Evolutionary conservation across 2,113 vertebrate genomes (phyloP), one percentile per base, ranked within the genome.

Genomic region (Melanocharis versteri): DNA sequence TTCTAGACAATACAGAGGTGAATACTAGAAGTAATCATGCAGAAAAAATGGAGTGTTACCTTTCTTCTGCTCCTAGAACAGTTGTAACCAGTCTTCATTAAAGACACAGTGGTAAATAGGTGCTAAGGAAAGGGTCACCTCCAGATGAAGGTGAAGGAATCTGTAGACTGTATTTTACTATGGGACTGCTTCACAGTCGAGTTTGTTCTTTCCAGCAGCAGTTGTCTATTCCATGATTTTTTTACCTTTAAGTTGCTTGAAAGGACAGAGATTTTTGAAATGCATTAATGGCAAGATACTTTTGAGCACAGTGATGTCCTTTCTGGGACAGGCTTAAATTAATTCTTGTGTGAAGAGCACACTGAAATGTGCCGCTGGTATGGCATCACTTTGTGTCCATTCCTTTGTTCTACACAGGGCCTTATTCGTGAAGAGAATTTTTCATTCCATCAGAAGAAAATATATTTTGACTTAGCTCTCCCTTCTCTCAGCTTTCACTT

Each of bases 361-460:
- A 6, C 27, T 71, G 40, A 84, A 73, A 64, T n/a, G 39, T 12
- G 15, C 84, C 57, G 77, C 26, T 81, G 47, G 4, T 3, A 7
- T 68, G 31, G 28, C 64, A 68, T 50, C 2, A 10, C 31, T 81
- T 82, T 19, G 12, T 47, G 15, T 28, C 51, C 13, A 3, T 84
- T 66, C 7, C 13, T n/a, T 12, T 66, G 15, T 87, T 68, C 21
- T 31, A 15, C 0, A 0, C 0, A 0, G 7, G 12, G 7, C 27
- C 14, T 68, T 81, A 19, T 35, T 81, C 15, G 35, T 26, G 11
- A 54, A 70, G 31, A 44, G 18, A 83, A 44, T 57, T 89, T 89
- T 58, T 85, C 21, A 20, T 73, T 76, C n/a, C 18, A 13, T 68
- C 22, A 40, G 40, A 73, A 53, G 33, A 66, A 65, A 44, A 56